phyloP scores from a whole-genome alignment of 2,888 invertebrate genomes.

The Buathra laborator region DNA sequence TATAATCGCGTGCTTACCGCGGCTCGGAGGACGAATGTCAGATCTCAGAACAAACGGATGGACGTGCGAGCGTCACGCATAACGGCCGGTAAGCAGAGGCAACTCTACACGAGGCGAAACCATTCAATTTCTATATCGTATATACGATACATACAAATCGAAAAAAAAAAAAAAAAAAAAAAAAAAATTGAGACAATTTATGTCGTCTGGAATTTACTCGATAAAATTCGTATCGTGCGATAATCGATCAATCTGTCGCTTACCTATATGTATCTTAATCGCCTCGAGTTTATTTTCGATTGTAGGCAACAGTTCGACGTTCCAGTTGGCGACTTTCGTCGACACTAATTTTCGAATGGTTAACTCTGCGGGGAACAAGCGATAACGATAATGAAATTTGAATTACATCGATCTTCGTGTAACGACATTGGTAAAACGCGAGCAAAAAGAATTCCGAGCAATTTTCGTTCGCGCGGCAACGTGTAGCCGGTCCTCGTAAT shows the following conservation, averaged over 20 bases:
- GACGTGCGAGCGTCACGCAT: constrained; percentile 63
- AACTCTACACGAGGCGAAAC: constrained; percentile 58
- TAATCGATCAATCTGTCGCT: constrained; percentile 42
- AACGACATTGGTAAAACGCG: not conserved
- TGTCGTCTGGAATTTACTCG: constrained; percentile 2
- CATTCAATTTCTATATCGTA: not conserved
- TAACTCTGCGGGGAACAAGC: not conserved
- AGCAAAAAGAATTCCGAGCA: constrained; percentile 4
- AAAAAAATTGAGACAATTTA: not conserved
- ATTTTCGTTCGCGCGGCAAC: constrained; percentile 56
- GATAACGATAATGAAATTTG: not conserved
- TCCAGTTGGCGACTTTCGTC: not conserved
- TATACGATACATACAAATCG: not conserved
- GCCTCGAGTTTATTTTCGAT: not conserved
- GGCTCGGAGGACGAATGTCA: constrained; percentile 1
- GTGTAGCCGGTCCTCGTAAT: constrained; percentile 22
- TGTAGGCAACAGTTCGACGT: not conserved
- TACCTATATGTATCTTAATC: constrained; percentile 29
- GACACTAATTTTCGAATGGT: not conserved
- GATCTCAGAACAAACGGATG: constrained; percentile 52
- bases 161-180: constrained; percentile 3
- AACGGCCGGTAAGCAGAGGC: constrained; percentile 50
- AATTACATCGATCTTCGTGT: not conserved
- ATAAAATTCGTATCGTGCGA: constrained; percentile 8
- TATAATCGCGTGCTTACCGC: not conserved